Base-by-base conservation (phyloP, 2,797 vertebrate species). In the Coilia nasus region DNA sequence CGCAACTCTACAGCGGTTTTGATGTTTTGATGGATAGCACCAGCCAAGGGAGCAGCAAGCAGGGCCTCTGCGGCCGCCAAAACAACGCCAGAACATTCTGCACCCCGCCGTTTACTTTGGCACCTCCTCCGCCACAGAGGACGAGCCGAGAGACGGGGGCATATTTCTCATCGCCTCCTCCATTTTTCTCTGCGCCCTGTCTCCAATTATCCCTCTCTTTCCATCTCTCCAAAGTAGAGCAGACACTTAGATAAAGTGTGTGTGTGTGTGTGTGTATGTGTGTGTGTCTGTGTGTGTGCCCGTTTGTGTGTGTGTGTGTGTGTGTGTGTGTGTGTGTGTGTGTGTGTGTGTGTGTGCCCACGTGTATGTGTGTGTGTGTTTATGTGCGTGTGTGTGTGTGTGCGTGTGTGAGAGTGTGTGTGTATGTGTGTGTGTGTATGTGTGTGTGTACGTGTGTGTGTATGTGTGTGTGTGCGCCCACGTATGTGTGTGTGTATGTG, bases 61-160 rank as follows among this genome's bases (percentile, higher is more conserved):
- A 11, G 62, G 62, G 1, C 3, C 23, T 64, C 23, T 28, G 62
- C 11, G 62, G 62, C 62, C 62, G 9, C 28, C 62, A 64, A 64
- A 64, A 64, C 62, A 64, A 64, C 62, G 62, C 9, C 67, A 75
- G 28, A 75, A 75, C 67, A 75, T 28, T 75, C 67, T 19, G 67
- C 28, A 35, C 14, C 67, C 67, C 5, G 31, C 14, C 28, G 67
- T 75, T 75, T 75, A 31, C 67, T 75, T 75, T 75, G 67, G 67
- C 67, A 75, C 5, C 4, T 5, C 11, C 67, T 54, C 31, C 14
- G 1, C 28, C 31, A 31, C 3, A 75, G 67, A 31, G 67, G 67
- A 35, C 4, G 67, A 14, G 28, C 14, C 3, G 28, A 19, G 14
- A 35, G 9, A 54, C 14, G 50, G 67, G 14, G 50, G 50, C 7